A percentile compares a stretch with the other conserved stretches of the same genome.
Conservation (phyloP, 2,113 vertebrate species). For the Meriones unguiculatus region DNA sequence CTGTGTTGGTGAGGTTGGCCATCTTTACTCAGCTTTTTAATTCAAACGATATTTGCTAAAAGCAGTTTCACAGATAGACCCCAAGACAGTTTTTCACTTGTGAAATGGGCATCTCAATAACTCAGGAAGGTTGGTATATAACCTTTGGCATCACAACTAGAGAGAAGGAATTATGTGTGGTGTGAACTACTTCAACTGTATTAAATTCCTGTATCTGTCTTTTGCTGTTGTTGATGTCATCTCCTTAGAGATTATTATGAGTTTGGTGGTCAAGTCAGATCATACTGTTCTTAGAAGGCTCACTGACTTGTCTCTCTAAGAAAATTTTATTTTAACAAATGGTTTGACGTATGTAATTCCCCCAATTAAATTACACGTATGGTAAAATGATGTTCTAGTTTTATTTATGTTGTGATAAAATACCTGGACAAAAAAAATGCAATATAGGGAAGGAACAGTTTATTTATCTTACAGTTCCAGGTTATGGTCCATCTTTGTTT, state of each 20-base stretch:
- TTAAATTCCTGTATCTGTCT: background rate
- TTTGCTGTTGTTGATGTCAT: background rate
- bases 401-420: background rate
- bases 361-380: background rate
- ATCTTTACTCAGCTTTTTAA: background rate
- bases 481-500: background rate
- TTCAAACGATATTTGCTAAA: background rate
- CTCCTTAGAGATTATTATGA: background rate
- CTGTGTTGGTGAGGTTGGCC: background rate
- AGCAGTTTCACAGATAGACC: background rate
- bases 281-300: background rate
- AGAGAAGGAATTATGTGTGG: background rate
- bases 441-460: background rate
- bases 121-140: background rate
- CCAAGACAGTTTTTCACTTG: background rate
- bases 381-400: background rate
- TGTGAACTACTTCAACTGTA: background rate
- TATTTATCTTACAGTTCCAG: background rate
- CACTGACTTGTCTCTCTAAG: background rate
- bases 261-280: background rate
- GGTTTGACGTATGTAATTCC: background rate
- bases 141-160: background rate
- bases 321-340: slow-evolving; percentile 16
- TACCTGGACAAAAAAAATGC: background rate
- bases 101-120: background rate